Conservation (phyloP, 2,888 invertebrate genomes). For the Tanytarsus gracilentus region DNA sequence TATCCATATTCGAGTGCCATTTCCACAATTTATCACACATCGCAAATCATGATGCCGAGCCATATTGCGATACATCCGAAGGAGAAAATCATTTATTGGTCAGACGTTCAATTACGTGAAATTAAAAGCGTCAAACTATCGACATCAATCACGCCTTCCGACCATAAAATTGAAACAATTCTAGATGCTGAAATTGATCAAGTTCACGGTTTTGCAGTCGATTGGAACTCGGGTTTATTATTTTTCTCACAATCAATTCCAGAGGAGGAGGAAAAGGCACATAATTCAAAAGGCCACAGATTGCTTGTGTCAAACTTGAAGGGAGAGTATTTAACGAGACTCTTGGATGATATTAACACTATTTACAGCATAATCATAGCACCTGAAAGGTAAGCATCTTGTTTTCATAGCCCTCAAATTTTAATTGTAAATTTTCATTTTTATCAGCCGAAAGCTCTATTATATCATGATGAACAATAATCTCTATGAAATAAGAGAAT, state of each 20-base stretch:
- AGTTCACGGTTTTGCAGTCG: constrained; percentile 60
- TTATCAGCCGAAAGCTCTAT: constrained; percentile 6
- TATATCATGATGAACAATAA: constrained; percentile 31
- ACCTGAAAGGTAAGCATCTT: constrained; percentile 46
- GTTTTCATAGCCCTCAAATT: not conserved
- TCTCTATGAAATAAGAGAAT: constrained; percentile 49
- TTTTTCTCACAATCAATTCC: constrained; percentile 41
- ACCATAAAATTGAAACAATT: constrained; percentile 49
- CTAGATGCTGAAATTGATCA: constrained; percentile 57
- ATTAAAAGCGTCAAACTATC: constrained; percentile 60
- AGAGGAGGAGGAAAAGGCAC: not conserved
- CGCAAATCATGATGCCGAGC: constrained; percentile 46
- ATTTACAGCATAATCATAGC: constrained; percentile 61
- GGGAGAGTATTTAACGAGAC: constrained; percentile 57
- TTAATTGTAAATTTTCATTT: not conserved
- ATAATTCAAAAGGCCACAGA: constrained; percentile 36
- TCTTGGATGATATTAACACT: constrained; percentile 40
- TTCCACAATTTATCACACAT: constrained; percentile 60
- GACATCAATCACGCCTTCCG: constrained; percentile 47
- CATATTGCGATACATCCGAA: constrained; percentile 61
- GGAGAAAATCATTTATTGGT: constrained; percentile 65
- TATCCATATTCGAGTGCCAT: constrained; percentile 69
- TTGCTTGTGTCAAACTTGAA: constrained; percentile 62
- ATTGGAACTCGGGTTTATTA: constrained; percentile 70
- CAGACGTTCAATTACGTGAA: constrained; percentile 64